Evolutionary conservation across 92 coral and sea anemone species (phyloP), one percentile per base, ranked within the genome.

Genomic region (Porites evermanni): DNA sequence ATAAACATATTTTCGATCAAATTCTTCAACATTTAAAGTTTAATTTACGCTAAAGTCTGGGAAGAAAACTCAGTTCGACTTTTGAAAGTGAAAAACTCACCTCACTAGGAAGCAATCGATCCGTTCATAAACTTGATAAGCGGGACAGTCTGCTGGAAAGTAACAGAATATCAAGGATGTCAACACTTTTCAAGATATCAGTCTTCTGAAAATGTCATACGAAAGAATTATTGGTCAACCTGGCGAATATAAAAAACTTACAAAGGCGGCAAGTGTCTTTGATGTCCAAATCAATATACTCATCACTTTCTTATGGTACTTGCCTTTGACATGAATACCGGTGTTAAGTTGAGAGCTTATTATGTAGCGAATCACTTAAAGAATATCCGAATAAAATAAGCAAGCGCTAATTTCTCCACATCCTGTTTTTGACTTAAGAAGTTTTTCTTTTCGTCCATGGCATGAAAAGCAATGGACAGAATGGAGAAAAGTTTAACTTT

Each of bases 271-370:
- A 70, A 73, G 72, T 56, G 65, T 71, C 88, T 92, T 92, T 92
- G 94, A 92, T 85, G 94, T 84, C 88, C 56, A 23, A 81, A 75
- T 70, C 88, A 73, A 89, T 85, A 79, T 74, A 32, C 63, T 75
- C 84, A 80, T 88, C 94, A 88, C 92, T 88, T 92, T 92, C 70
- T 90, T 85, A 92, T 88, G 85, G 76, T 77, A 75, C 70, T 84
- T 61, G 83, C 77, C 72, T 77, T 64, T 92, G 94, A 85, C 94
- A 85, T 75, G 83, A 76, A 56, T 70, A 74, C 94, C 94, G 94
- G 84, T 88, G 86, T 91, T 74, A 85, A 86, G 87, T 85, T 84
- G 80, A 78, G 88, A 67, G 67, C 79, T 91, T 88, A 91, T 88
- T 91, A 84, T 78, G 65, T 79, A 7, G 19, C 54, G 77, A 81